Evolutionary conservation across 2,797 vertebrate genomes (phyloP), one percentile per base, ranked within the genome.

Genomic region (Sternotherus odoratus): DNA sequence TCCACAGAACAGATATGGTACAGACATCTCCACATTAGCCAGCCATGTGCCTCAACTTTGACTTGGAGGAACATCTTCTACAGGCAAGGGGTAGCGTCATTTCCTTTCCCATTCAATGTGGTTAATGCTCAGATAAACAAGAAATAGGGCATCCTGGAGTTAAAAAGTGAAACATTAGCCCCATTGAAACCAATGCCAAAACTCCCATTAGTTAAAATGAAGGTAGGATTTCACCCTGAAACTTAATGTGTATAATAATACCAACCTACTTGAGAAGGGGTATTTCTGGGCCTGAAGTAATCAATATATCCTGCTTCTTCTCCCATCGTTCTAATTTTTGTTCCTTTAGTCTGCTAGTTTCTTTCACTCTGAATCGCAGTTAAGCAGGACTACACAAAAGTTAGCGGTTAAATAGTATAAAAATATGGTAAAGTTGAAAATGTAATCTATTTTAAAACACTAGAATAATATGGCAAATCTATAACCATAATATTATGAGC

Each of bases 401-500:
- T 21, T 74, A 74, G 69, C 4, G 9, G 23, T 28, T 46, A 26
- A 46, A 24, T 74, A 24, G 57, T 43, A 83, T 9, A 94, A 39
- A 86, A 90, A 91, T 79, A 88, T 63, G 23, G 77, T 4, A 63
- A 88, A 92, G 82, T 91, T 82, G 85, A 94, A 91, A 85, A 88
- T 82, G 54, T 63, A 48, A 17, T 63, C 7, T 63, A n/a, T 33
- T 87, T 87, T 83, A 75, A 74, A 92, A 91, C 56, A 60, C 85
- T 87, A 85, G 50, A 0, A 2, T 85, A 93, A 82, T 79, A 81
- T 79, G 24, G 19, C n/a, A 19, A 74, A 80, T 60, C 48, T 94
- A 53, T 91, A 89, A 92, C 66, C 30, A 85, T 69, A 83, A 80
- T 78, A 90, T 88, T 95, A 94, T 92, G 83, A 87, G 93, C 86